Conservation (phyloP, 2,888 invertebrate species). For the Crematogaster levior region DNA sequence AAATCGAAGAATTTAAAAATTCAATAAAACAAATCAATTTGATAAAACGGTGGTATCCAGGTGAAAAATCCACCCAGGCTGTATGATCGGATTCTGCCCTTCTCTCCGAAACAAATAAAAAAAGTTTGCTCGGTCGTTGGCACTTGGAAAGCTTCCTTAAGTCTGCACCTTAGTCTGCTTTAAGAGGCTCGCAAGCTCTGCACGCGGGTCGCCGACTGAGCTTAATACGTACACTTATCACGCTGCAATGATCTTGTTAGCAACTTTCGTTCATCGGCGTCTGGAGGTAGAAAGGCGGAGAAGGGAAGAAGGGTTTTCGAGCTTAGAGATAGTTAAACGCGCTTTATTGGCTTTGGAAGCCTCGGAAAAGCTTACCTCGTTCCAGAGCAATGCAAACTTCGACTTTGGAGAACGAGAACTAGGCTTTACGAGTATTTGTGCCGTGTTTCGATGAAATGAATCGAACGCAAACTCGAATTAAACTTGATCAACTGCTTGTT, state of each 20-base stretch:
- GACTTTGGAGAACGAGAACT: not conserved
- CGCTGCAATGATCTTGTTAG: constrained; percentile 78
- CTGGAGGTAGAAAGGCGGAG: not conserved
- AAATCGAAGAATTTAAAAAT: not conserved
- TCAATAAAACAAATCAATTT: not conserved
- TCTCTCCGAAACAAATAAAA: constrained; percentile 62
- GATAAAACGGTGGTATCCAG: constrained; percentile 27
- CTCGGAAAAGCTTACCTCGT: constrained; percentile 68
- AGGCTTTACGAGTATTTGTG: constrained; percentile 32
- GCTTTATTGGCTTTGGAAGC: constrained; percentile 82
- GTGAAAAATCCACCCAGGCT: constrained; percentile 20
- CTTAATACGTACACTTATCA: constrained; percentile 77
- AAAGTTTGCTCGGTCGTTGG: constrained; percentile 55
- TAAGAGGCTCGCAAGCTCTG: constrained; percentile 45
- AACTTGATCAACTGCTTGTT: not conserved
- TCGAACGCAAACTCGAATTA: not conserved
- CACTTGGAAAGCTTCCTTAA: constrained; percentile 68
- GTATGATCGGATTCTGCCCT: constrained; percentile 43
- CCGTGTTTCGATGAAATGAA: constrained; percentile 12
- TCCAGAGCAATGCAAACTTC: constrained; percentile 46
- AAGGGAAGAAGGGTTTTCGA: constrained; percentile 54
- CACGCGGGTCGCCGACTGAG: constrained; percentile 66
- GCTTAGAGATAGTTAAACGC: constrained; percentile 74
- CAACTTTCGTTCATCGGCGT: constrained; percentile 64
- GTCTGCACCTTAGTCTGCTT: constrained; percentile 39